phyloP scores from a whole-genome alignment of 2,888 invertebrate species.

The Pelosia muscerda region DNA sequence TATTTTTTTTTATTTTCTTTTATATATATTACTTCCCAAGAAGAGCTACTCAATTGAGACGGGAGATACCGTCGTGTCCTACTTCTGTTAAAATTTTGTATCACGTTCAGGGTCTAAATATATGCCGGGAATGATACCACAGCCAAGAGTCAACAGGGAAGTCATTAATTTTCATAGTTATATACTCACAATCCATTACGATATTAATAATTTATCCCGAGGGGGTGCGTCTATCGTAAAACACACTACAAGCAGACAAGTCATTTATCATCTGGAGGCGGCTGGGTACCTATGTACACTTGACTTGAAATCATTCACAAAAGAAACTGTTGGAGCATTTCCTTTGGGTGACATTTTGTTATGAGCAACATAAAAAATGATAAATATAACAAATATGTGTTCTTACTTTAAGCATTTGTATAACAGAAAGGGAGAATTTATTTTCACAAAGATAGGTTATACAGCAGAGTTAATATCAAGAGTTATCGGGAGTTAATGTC shows the following conservation, averaged over 20 bases:
- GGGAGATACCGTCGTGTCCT: no score
- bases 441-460: no score
- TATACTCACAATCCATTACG: conserved; percentile 45
- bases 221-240: conserved; percentile 33
- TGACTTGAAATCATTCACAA: not conserved
- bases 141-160: conserved; percentile 14
- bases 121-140: not conserved
- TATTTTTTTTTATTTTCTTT: no score
- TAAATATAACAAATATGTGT: not conserved
- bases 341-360: conserved; percentile 3
- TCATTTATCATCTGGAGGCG: conserved; percentile 22
- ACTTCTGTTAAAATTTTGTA: no score
- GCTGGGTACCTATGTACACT: conserved; percentile 7
- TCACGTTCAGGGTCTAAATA: no score
- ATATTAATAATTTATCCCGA: conserved; percentile 43
- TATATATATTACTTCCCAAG: no score
- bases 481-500: no score
- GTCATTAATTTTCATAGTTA: conserved; percentile 45
- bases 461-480: no score
- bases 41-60: no score
- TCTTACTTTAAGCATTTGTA: not conserved
- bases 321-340: not conserved
- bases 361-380: not conserved
- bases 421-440: not conserved
- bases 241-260: conserved; percentile 16